Conservation (phyloP, 2,888 invertebrate genomes). For the Limnephilus auricula region DNA sequence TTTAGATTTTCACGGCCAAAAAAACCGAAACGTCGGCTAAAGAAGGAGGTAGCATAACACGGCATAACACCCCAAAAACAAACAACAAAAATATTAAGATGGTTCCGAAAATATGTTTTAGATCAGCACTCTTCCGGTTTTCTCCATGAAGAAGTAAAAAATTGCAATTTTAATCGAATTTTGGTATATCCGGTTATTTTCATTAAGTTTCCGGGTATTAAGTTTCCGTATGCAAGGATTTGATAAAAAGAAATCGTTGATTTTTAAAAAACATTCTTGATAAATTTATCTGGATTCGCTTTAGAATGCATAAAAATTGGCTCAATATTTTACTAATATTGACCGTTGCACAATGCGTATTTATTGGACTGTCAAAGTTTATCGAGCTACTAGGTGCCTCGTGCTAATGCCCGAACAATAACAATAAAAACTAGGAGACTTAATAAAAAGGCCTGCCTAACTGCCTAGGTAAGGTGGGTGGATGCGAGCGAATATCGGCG, state of each 20-base stretch:
- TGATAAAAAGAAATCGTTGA: neutral
- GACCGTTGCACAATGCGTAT: neutral
- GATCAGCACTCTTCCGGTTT: too few species aligned
- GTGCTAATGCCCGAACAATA: neutral
- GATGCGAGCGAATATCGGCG: conserved; percentile 48
- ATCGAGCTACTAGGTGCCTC: neutral
- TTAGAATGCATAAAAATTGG: neutral
- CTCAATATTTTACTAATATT: neutral
- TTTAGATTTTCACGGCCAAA: too few species aligned
- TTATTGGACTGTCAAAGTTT: neutral
- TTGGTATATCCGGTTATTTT: neutral
- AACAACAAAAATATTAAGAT: too few species aligned
- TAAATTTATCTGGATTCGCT: neutral
- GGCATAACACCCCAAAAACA: too few species aligned
- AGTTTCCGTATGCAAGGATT: neutral
- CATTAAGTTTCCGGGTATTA: too few species aligned
- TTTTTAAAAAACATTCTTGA: neutral
- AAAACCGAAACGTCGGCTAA: too few species aligned
- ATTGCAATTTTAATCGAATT: neutral
- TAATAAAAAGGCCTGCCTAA: neutral
- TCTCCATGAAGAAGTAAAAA: too few species aligned
- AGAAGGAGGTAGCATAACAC: too few species aligned
- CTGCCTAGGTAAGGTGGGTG: conserved; percentile 15
- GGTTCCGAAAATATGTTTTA: too few species aligned
- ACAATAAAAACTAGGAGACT: neutral